Conservation (phyloP, 2,113 vertebrate genomes). For the Hypocryptadius cinnamomeus region DNA sequence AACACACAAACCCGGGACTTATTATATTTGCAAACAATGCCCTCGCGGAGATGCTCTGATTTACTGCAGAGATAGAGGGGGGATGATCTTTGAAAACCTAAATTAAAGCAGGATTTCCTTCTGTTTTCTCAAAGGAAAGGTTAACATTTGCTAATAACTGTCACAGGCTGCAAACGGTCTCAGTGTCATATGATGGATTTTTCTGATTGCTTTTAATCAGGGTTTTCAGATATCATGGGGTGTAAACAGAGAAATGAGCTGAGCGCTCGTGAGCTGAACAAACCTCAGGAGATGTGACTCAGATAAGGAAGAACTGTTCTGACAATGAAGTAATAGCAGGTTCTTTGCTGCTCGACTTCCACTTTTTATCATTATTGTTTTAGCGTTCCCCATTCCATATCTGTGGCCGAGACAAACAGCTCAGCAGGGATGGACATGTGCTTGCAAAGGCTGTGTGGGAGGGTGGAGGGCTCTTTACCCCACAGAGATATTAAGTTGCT, state of each 20-base stretch:
- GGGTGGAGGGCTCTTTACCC: background rate
- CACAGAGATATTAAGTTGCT: background rate
- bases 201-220: slow-evolving; percentile 41
- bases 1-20: background rate
- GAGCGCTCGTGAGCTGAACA: background rate
- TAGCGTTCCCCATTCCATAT: background rate
- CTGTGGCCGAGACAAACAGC: background rate
- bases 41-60: slow-evolving; percentile 56
- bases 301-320: slow-evolving; percentile 21
- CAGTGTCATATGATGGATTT: background rate
- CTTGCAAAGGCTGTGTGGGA: background rate
- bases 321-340: slow-evolving; percentile 2
- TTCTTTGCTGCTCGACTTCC: background rate
- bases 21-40: slow-evolving; percentile 66
- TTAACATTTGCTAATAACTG: slow-evolving; percentile 57
- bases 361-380: background rate
- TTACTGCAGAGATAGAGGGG: slow-evolving; percentile 42
- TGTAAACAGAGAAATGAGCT: background rate
- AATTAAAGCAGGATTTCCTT: slow-evolving; percentile 65
- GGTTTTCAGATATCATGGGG: background rate
- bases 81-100: slow-evolving; percentile 2
- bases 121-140: slow-evolving; percentile 47
- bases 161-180: background rate
- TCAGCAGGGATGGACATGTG: background rate
- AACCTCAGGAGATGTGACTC: slow-evolving; percentile 1